Percentiles rank a stretch among this genome's conserved stretches.
Evolutionary conservation across 2,797 vertebrate species (phyloP).

Genomic region (Gephyroberyx darwinii): DNA sequence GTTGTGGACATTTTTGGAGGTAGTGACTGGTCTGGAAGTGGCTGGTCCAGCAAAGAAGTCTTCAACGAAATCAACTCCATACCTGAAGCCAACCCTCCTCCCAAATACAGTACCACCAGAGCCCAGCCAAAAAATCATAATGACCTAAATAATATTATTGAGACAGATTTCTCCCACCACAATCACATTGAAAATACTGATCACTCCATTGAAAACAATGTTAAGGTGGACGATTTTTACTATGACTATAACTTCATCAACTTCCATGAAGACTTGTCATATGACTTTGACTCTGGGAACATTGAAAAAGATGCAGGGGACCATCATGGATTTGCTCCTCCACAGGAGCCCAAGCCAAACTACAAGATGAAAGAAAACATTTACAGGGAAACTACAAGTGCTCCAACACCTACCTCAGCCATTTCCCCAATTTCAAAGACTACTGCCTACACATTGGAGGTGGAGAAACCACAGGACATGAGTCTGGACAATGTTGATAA

Average conservation of each 20-base stretch:
- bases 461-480: conserved; percentile 30
- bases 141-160: conserved; percentile 71
- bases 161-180: conserved; percentile 79
- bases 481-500: rapidly evolving
- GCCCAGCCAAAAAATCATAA: conserved; percentile 63
- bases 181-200: conserved; percentile 75
- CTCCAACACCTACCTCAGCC: conserved; percentile 50
- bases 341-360: conserved; percentile 42
- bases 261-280: conserved; percentile 92
- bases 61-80: conserved; percentile 87
- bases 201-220: conserved; percentile 52
- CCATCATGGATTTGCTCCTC: conserved; percentile 26
- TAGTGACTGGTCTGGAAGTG: conserved; percentile 90
- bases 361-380: conserved; percentile 18
- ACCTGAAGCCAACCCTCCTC: conserved; percentile 66
- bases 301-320: conserved; percentile 52
- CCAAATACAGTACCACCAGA: conserved; percentile 48
- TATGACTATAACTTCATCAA: conserved; percentile 99
- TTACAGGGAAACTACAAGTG: conserved; percentile 42
- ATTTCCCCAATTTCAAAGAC: conserved; percentile 12
- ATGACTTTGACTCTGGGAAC: conserved; percentile 75
- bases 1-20: conserved; percentile 60
- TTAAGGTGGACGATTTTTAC: conserved; percentile 94
- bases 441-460: conserved; percentile 3
- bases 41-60: conserved; percentile 86